Evolutionary conservation across 2,797 vertebrate genomes (phyloP).

Genomic region (Cryptoprocta ferox): DNA sequence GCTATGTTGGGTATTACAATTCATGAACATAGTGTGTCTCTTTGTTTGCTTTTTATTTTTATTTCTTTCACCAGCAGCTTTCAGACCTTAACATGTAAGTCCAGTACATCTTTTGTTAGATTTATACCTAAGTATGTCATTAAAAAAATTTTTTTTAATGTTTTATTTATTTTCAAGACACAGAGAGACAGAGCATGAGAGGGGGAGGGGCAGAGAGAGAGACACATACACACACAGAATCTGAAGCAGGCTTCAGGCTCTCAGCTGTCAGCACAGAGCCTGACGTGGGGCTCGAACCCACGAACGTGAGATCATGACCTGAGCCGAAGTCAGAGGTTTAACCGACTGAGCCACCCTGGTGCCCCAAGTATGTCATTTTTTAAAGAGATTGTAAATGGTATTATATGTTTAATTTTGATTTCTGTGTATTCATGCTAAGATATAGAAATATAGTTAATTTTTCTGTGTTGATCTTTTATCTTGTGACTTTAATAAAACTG

Average conservation of each 20-base stretch:
- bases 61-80: slow-evolving; percentile 4
- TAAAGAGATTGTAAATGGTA: not conserved
- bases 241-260: no score
- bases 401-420: not conserved
- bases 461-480: not conserved
- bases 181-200: no score
- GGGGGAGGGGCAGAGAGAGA: no score
- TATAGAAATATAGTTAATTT: not conserved
- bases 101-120: not conserved
- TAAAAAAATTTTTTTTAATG: no score
- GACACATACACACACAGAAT: no score
- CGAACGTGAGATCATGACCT: no score
- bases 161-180: no score
- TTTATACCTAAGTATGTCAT: not conserved
- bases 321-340: no score
- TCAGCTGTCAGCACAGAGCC: no score
- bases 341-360: no score
- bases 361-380: no score
- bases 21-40: not conserved
- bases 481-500: not conserved
- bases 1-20: not conserved
- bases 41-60: not conserved
- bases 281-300: no score
- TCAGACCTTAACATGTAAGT: not conserved
- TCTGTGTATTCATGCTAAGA: not conserved